Percentiles rank a stretch among this genome's conserved stretches.
These are phyloP conservation scores for Lamproptera curius DNA, from an alignment of 2,888 invertebrate species.

Conservation along the genomic window DNA sequence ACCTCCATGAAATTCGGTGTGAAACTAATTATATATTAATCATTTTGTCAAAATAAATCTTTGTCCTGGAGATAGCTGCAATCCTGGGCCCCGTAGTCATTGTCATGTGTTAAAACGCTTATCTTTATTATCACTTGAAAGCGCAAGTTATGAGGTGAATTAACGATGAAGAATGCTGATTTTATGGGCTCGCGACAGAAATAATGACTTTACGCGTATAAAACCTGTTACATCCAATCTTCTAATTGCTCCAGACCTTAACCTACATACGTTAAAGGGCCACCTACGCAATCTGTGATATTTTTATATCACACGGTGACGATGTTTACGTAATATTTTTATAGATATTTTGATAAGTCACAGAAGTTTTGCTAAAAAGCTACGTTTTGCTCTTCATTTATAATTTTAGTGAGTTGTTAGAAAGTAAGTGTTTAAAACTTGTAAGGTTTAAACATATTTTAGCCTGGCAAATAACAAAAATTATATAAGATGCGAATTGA, in stretches of 20 bases:
- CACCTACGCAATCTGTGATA: conserved; percentile 12
- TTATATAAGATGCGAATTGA: no score
- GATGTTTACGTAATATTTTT: not conserved
- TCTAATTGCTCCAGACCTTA: conserved; percentile 25
- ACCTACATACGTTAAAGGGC: conserved; percentile 18
- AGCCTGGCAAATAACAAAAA: no score
- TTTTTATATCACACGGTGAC: conserved; percentile 4
- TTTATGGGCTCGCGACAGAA: conserved; percentile 18
- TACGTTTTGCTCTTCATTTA: no score
- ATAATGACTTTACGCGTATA: conserved; percentile 18
- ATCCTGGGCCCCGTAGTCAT: conserved; percentile 1
- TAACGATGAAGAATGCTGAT: conserved; percentile 21
- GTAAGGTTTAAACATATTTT: no score
- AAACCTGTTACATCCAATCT: conserved; percentile 21
- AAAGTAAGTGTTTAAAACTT: no score
- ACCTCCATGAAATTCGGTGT: no score
- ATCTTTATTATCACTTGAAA: conserved; percentile 14
- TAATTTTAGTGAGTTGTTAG: no score
- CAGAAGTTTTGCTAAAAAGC: not conserved
- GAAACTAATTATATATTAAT: no score
- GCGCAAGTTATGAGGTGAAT: conserved; percentile 14
- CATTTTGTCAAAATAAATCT: no score
- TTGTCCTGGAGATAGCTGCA: not conserved
- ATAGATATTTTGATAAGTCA: not conserved
- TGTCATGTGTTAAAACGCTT: conserved; percentile 3